Conservation (phyloP, 2,113 vertebrate species). For the Pelobates fuscus region DNA sequence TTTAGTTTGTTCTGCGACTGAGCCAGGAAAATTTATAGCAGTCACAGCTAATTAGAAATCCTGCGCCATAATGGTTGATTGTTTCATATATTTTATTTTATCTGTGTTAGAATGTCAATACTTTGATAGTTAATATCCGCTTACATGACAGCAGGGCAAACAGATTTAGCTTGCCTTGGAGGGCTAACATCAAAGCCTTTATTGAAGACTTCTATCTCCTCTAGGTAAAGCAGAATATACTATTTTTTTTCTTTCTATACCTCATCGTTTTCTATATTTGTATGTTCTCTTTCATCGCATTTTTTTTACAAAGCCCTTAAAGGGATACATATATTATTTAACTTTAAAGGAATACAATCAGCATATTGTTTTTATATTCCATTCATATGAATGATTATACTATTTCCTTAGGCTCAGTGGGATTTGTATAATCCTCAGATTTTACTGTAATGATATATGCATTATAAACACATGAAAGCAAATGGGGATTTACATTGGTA, state of each 20-base stretch:
- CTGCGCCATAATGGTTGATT: neutral
- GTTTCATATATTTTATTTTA: neutral
- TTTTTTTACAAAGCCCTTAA: neutral
- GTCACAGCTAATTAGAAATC: conserved; percentile 21
- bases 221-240: neutral
- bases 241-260: neutral
- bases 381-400: too few relatives aligned
- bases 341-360: too few relatives aligned
- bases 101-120: conserved; percentile 4
- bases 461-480: too few relatives aligned
- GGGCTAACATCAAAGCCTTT: neutral
- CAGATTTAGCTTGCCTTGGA: conserved; percentile 6
- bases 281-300: neutral
- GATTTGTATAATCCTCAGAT: too few relatives aligned
- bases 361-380: too few relatives aligned
- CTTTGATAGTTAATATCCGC: conserved; percentile 12
- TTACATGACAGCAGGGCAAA: conserved; percentile 3
- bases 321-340: neutral
- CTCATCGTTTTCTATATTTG: neutral
- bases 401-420: too few relatives aligned
- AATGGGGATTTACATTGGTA: too few relatives aligned
- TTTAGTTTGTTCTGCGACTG: neutral
- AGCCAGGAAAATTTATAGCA: conserved; percentile 1
- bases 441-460: too few relatives aligned
- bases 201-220: neutral